phyloP scores from a whole-genome alignment of 2,113 vertebrate species.

The Gobius niger region DNA sequence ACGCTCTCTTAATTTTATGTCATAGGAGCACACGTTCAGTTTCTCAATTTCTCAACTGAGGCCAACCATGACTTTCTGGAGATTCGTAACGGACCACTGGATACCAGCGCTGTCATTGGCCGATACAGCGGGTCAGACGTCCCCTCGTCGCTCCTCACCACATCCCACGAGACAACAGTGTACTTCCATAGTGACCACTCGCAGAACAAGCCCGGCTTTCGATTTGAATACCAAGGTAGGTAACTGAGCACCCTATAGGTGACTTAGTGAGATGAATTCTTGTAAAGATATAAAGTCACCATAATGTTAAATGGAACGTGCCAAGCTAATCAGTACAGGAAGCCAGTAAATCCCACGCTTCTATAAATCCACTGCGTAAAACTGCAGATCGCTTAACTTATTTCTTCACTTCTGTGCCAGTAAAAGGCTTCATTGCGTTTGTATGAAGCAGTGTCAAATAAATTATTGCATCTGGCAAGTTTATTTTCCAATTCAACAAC shows the following conservation, averaged over 20 bases:
- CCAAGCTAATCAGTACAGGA: slow-evolving; percentile 36
- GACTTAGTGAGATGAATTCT: slow-evolving; percentile 15
- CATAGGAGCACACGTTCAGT: slow-evolving; percentile 92
- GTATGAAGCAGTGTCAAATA: slow-evolving; percentile 18
- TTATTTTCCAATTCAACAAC: slow-evolving; percentile 57
- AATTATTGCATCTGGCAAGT: slow-evolving; percentile 33
- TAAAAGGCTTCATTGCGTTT: slow-evolving; percentile 28
- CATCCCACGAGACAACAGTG: slow-evolving; percentile 89
- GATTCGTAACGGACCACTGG: slow-evolving; percentile 91
- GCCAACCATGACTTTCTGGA: slow-evolving; percentile 97
- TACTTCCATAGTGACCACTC: slow-evolving; percentile 99
- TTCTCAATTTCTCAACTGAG: slow-evolving; percentile 96
- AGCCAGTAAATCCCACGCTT: slow-evolving; percentile 18
- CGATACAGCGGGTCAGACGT: slow-evolving; percentile 89
- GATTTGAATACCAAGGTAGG: slow-evolving; percentile 95
- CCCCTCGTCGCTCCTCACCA: slow-evolving; percentile 87
- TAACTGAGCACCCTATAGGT: not conserved
- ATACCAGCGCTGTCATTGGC: slow-evolving; percentile 91
- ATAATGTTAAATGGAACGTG: slow-evolving; percentile 13
- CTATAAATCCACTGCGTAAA: slow-evolving; percentile 48
- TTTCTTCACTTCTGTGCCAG: slow-evolving; percentile 24
- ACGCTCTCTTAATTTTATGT: not conserved
- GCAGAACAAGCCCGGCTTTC: slow-evolving; percentile 95
- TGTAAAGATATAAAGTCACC: slow-evolving; percentile 28
- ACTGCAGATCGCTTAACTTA: slow-evolving; percentile 52